Evolutionary conservation across 2,888 invertebrate species (phyloP).

Genomic region (Erebia ligea): DNA sequence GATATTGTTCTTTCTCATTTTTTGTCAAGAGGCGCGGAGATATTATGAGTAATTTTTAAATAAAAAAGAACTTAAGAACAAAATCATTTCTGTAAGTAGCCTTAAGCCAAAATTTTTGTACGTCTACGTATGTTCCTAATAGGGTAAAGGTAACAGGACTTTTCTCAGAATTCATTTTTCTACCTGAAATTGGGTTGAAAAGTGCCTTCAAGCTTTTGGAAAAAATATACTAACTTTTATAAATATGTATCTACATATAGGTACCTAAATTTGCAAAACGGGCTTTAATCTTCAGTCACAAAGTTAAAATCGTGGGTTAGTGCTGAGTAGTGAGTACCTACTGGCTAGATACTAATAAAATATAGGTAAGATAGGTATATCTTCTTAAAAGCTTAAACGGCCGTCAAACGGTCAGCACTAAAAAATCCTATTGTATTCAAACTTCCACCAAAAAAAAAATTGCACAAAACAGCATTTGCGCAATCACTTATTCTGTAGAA

Average conservation of each 20-base stretch:
- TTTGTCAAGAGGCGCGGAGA: constrained; percentile 37
- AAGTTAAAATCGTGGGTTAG: neutral
- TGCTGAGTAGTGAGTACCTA: too few relatives aligned
- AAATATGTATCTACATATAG: too few relatives aligned
- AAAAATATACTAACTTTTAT: too few relatives aligned
- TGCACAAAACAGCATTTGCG: constrained; percentile 64
- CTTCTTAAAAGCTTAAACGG: constrained; percentile 9
- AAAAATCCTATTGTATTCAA: constrained; percentile 45
- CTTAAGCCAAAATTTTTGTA: too few relatives aligned
- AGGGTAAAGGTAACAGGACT: too few relatives aligned
- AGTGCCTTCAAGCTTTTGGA: too few relatives aligned
- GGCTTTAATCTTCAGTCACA: neutral
- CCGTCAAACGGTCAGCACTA: constrained; percentile 16
- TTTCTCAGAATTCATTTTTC: too few relatives aligned
- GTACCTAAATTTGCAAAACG: too few relatives aligned
- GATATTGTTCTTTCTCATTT: constrained; percentile 64
- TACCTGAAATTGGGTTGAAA: too few relatives aligned
- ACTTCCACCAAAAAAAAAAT: constrained; percentile 52
- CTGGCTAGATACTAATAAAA: neutral
- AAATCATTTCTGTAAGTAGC: too few relatives aligned
- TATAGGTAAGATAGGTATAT: neutral
- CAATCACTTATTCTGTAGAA: constrained; percentile 63
- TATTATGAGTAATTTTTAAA: constrained; percentile 13
- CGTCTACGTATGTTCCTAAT: too few relatives aligned
- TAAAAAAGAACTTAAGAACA: neutral